Conservation (phyloP, 2,113 vertebrate species). For the Sylvia atricapilla region DNA sequence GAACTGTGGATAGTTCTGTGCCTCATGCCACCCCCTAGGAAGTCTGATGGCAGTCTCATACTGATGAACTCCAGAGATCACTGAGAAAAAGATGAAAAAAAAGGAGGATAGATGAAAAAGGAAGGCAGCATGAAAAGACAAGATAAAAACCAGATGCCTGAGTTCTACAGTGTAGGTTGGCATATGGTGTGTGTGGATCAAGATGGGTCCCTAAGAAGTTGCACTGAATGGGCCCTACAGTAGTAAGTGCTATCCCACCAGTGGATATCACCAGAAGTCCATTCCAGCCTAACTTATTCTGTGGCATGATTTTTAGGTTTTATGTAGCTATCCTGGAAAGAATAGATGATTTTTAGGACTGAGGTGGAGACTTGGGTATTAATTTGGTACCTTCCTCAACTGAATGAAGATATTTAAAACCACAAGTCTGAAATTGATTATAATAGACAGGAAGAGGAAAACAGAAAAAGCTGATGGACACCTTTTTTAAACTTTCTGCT, state of each 20-base stretch:
- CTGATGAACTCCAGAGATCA: neutral
- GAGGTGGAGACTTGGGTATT: neutral
- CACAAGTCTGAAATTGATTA: neutral
- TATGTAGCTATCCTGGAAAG: neutral
- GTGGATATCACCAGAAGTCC: neutral
- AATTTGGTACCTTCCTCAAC: neutral
- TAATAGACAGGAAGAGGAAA: neutral
- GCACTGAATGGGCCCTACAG: neutral
- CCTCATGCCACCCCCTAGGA: accelerated
- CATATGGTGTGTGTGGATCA: neutral
- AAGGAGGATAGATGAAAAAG: neutral
- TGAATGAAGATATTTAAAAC: neutral
- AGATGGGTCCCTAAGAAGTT: neutral
- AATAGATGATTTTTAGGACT: neutral
- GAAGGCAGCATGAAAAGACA: neutral
- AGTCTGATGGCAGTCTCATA: neutral
- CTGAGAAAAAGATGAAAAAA: neutral
- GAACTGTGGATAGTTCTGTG: neutral
- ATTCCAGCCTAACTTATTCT: neutral
- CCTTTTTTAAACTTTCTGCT: neutral
- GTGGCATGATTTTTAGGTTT: neutral
- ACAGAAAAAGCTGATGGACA: neutral
- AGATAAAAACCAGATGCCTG: neutral
- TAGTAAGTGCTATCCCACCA: neutral
- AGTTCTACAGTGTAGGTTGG: neutral